Conservation (phyloP, 2,113 vertebrate genomes). For the Nothoprocta perdicaria region DNA sequence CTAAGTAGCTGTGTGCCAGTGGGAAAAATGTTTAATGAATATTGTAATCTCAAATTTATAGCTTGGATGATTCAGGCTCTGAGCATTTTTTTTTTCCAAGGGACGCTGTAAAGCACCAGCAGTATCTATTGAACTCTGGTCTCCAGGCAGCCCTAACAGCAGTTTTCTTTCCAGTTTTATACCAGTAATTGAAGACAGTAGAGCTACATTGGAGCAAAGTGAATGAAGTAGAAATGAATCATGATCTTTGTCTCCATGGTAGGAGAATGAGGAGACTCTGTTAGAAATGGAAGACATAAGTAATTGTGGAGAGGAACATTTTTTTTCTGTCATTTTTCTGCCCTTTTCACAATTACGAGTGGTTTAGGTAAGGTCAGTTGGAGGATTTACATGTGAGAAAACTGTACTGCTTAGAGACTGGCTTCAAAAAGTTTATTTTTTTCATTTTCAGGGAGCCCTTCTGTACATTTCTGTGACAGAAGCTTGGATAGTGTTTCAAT, state of each 20-base stretch:
- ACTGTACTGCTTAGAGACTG: background rate
- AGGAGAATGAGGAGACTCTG: background rate
- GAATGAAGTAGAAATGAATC: constrained; percentile 26
- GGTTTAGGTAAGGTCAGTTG: background rate
- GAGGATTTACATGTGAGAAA: background rate
- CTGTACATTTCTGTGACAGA: background rate
- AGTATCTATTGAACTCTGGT: constrained; percentile 36
- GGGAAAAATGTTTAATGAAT: constrained; percentile 44
- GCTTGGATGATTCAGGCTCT: constrained; percentile 1
- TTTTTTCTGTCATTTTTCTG: background rate
- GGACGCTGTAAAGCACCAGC: background rate
- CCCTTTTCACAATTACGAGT: background rate
- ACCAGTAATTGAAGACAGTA: constrained; percentile 11
- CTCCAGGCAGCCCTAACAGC: constrained; percentile 3
- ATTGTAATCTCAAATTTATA: constrained; percentile 49
- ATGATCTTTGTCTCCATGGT: background rate
- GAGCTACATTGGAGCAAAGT: background rate
- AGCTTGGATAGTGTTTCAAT: background rate
- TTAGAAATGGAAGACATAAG: background rate
- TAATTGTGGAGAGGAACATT: background rate
- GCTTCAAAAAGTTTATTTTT: background rate
- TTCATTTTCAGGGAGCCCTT: background rate
- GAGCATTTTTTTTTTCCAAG: background rate
- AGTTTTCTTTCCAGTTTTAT: background rate
- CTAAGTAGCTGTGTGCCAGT: constrained; percentile 2